A percentile compares a stretch with the other conserved stretches of the same genome.
Evolutionary conservation across 2,797 vertebrate species (phyloP).

Genomic region (Manis crassicaudata): DNA sequence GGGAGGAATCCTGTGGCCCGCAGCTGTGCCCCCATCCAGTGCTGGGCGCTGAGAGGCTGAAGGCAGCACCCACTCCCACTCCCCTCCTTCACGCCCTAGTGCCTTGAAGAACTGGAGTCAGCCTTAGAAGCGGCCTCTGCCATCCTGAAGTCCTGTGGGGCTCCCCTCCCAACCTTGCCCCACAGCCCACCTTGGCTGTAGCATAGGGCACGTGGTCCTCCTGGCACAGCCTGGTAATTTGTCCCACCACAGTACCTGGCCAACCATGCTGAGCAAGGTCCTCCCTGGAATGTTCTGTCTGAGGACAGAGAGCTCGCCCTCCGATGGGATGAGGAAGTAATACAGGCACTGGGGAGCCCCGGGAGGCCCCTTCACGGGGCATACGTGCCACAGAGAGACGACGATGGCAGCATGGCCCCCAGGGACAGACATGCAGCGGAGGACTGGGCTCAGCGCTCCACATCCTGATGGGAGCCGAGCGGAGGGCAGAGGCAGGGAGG

Average conservation of each 20-base stretch:
- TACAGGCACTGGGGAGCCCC: background rate
- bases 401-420: background rate
- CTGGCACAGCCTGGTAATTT: background rate
- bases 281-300: background rate
- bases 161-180: background rate
- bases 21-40: background rate
- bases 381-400: background rate
- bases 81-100: background rate
- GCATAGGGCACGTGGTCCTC: background rate
- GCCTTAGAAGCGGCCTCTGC: background rate
- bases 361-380: background rate
- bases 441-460: background rate
- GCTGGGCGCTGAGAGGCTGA: too few species aligned
- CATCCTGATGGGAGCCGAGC: too few species aligned
- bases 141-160: background rate
- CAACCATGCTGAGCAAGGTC: background rate
- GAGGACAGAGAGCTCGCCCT: background rate
- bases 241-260: background rate
- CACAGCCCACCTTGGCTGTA: background rate
- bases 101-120: background rate
- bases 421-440: background rate
- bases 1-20: background rate
- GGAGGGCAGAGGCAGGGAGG: too few species aligned
- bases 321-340: background rate
- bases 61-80: too few species aligned